Conservation (phyloP, 2,113 vertebrate species). For the Geococcyx californianus region DNA sequence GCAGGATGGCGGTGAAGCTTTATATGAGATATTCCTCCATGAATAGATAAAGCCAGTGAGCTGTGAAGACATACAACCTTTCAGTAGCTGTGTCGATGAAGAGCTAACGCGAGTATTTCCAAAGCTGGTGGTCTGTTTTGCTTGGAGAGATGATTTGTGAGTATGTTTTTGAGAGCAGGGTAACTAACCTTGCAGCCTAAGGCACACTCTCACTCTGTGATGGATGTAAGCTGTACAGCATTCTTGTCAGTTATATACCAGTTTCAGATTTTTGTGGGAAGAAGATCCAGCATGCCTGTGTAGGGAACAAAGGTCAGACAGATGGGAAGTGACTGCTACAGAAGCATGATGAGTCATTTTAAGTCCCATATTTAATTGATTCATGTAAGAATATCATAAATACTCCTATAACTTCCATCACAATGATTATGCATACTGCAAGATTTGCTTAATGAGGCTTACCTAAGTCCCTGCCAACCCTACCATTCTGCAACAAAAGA, state of each 20-base stretch:
- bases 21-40: not conserved
- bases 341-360: slow-evolving; percentile 18
- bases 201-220: not conserved
- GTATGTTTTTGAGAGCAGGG: not conserved
- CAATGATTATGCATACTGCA: slow-evolving; percentile 41
- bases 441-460: slow-evolving; percentile 61
- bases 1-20: not conserved
- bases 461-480: slow-evolving; percentile 49
- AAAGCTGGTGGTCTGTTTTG: not conserved
- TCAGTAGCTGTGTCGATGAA: not conserved
- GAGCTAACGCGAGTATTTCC: not conserved
- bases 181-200: not conserved
- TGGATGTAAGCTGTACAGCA: not conserved
- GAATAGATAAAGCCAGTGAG: not conserved
- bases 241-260: not conserved
- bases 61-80: not conserved
- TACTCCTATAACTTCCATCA: slow-evolving; percentile 22
- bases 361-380: slow-evolving; percentile 20
- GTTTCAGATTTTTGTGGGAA: not conserved
- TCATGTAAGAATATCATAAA: slow-evolving; percentile 32
- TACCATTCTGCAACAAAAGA: slow-evolving; percentile 33
- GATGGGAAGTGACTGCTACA: slow-evolving; percentile 11
- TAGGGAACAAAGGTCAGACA: slow-evolving; percentile 7
- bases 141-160: slow-evolving; percentile 13
- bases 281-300: not conserved